Conservation (phyloP, 2,113 vertebrate species). For the Cynocephalus volans region DNA sequence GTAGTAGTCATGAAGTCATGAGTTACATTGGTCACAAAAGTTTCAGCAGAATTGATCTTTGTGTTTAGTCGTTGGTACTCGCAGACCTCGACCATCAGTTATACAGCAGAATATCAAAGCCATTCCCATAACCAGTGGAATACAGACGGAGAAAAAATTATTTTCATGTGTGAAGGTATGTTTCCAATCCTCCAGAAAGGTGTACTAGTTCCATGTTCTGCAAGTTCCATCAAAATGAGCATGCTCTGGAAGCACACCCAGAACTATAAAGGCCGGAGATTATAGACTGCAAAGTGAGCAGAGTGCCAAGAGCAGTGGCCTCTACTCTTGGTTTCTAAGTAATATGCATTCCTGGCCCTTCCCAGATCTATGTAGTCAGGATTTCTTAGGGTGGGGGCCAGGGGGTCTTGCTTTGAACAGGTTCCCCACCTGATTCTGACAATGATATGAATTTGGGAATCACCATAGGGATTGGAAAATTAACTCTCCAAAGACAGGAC, state of each 20-base stretch:
- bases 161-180: slow-evolving; percentile 67
- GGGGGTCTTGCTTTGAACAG: slow-evolving; percentile 2
- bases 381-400: background rate
- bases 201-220: slow-evolving; percentile 61
- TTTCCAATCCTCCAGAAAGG: slow-evolving; percentile 44
- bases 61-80: slow-evolving; percentile 9
- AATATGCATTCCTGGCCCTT: background rate
- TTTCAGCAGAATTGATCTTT: background rate
- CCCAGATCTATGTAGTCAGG: background rate
- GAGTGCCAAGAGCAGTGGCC: background rate
- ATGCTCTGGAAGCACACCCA: slow-evolving; percentile 5
- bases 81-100: background rate
- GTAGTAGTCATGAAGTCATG: background rate
- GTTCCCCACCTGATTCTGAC: background rate
- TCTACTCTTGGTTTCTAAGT: background rate
- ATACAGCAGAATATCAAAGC: background rate
- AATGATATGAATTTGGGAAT: background rate
- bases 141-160: slow-evolving; percentile 57
- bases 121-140: slow-evolving; percentile 1
- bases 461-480: background rate
- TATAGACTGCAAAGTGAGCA: slow-evolving; percentile 1
- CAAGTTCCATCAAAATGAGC: slow-evolving; percentile 47
- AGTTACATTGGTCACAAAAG: background rate
- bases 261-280: slow-evolving; percentile 31
- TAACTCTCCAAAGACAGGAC: background rate